These are phyloP conservation scores for Athalia rosae DNA, from an alignment of 2,888 invertebrate species.

Conservation along the genomic window DNA sequence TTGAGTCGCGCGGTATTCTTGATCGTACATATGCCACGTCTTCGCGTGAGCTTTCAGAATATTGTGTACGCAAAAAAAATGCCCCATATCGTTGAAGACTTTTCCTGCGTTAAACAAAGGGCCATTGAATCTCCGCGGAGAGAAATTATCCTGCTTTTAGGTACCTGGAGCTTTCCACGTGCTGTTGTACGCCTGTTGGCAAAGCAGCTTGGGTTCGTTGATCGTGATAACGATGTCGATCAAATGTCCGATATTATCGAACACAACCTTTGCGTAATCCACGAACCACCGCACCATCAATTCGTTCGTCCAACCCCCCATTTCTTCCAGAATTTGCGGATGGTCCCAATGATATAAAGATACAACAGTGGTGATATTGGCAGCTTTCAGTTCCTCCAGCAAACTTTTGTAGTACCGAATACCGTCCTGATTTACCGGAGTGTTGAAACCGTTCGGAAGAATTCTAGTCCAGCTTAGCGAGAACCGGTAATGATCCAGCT, in stretches of 20 bases:
- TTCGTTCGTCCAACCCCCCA: slow-evolving; percentile 82
- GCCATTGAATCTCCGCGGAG: background rate
- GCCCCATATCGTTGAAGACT: slow-evolving; percentile 74
- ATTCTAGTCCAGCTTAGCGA: slow-evolving; percentile 61
- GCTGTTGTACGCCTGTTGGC: slow-evolving; percentile 76
- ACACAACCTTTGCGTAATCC: slow-evolving; percentile 78
- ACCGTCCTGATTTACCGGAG: slow-evolving; percentile 81
- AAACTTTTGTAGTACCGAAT: slow-evolving; percentile 86
- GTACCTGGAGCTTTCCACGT: slow-evolving; percentile 62
- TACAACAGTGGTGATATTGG: slow-evolving; percentile 78
- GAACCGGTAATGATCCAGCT: slow-evolving; percentile 57
- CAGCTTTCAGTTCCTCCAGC: slow-evolving; percentile 80
- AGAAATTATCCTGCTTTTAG: background rate
- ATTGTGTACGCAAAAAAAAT: slow-evolving; percentile 80
- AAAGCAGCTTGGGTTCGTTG: slow-evolving; percentile 82
- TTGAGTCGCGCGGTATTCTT: slow-evolving; percentile 75
- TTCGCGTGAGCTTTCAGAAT: slow-evolving; percentile 80
- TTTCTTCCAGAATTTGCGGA: slow-evolving; percentile 79
- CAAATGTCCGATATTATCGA: slow-evolving; percentile 76
- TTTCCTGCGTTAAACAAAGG: slow-evolving; percentile 49
- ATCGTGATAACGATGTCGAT: slow-evolving; percentile 82
- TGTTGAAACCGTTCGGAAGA: slow-evolving; percentile 65
- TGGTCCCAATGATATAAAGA: slow-evolving; percentile 76
- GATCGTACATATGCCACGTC: slow-evolving; percentile 79
- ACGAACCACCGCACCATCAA: slow-evolving; percentile 79